These are phyloP conservation scores for Calcarius lapponicus DNA, from an alignment of 2,797 vertebrate species.

Conservation along the genomic window DNA sequence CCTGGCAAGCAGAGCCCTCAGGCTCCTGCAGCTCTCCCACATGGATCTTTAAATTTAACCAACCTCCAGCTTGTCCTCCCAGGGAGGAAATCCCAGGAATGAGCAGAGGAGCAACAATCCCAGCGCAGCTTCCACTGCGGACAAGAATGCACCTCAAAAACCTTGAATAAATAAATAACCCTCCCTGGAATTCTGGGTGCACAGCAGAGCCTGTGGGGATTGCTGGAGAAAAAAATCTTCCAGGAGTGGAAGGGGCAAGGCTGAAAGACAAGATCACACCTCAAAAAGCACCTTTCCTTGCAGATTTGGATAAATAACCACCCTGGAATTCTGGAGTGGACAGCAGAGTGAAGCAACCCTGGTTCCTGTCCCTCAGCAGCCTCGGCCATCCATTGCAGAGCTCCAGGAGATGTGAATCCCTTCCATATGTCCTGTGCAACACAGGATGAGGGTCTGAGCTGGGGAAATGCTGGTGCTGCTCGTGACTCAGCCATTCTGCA, in stretches of 20 bases:
- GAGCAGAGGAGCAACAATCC: too few species aligned
- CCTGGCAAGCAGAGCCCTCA: neutral
- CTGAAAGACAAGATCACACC: neutral
- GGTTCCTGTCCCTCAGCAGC: neutral
- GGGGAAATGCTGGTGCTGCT: neutral
- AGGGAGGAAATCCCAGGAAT: neutral
- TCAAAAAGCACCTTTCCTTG: neutral
- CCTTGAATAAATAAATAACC: neutral
- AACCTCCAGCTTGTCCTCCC: neutral
- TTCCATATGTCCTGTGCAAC: rapidly evolving
- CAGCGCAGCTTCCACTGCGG: too few species aligned
- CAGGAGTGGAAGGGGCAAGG: neutral
- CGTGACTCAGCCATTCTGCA: neutral
- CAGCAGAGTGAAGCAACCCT: neutral
- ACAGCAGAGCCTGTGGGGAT: too few species aligned
- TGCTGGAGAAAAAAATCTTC: too few species aligned
- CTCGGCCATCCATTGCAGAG: neutral
- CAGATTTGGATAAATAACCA: neutral
- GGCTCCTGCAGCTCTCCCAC: neutral
- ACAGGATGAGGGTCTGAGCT: neutral
- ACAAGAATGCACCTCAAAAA: neutral
- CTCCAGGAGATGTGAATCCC: neutral
- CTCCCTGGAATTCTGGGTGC: too few species aligned
- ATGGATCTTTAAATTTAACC: neutral
- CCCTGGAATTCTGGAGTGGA: neutral